Conservation (phyloP, 2,113 vertebrate genomes). For the Myanophis thanlyinensis region DNA sequence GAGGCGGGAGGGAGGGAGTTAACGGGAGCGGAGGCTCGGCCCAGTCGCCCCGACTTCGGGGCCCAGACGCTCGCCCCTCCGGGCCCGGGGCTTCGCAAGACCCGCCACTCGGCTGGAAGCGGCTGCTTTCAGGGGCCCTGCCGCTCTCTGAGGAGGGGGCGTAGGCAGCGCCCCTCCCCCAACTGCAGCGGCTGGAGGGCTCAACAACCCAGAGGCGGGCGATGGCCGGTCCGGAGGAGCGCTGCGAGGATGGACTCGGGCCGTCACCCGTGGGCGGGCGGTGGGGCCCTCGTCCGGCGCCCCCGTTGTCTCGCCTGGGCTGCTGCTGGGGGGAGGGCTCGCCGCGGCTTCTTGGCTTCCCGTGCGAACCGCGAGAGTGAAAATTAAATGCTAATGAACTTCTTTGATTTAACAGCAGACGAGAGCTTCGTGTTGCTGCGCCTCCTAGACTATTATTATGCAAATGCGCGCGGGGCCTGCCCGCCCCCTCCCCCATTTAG, state of each 20-base stretch:
- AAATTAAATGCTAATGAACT: constrained; percentile 60
- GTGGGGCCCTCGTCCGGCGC: neutral
- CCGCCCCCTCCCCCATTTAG: constrained; percentile 66
- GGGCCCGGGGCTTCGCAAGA: neutral
- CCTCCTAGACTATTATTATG: constrained; percentile 76
- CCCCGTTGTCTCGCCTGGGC: neutral
- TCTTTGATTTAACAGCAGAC: constrained; percentile 53
- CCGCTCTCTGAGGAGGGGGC: neutral
- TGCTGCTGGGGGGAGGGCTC: neutral
- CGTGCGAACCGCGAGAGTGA: constrained; percentile 14
- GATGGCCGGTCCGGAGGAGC: neutral
- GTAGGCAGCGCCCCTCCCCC: neutral
- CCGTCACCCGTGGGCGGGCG: neutral
- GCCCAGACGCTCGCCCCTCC: too few species aligned
- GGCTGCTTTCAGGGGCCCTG: neutral
- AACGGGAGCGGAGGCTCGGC: neutral
- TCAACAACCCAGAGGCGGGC: neutral
- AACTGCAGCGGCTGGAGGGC: neutral
- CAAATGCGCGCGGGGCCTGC: constrained; percentile 70
- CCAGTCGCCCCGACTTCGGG: neutral
- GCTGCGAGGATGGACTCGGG: neutral
- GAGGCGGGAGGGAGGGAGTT: constrained; percentile 1
- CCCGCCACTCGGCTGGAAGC: too few species aligned
- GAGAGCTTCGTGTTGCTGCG: constrained; percentile 20
- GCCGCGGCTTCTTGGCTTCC: constrained; percentile 11